A percentile compares a stretch with the other conserved stretches of the same genome.
These are phyloP conservation scores for Acipenser oxyrinchus DNA, from an alignment of 2,797 vertebrate species.

Conservation along the genomic window DNA sequence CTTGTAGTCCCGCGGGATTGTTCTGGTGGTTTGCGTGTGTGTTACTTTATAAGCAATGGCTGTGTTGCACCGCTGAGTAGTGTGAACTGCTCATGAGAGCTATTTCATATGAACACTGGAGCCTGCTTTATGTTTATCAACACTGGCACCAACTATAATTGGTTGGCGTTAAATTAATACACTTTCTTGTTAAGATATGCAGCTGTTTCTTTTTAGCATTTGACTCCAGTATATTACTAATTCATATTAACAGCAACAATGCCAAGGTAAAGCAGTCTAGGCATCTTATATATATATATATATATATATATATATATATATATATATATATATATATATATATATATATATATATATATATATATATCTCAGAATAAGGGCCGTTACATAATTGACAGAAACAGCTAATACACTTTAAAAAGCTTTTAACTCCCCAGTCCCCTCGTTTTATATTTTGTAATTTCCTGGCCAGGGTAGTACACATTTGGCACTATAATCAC, in stretches of 20 bases:
- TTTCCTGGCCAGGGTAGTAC: no score
- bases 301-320: no score
- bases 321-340: not conserved
- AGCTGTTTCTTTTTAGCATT: not conserved
- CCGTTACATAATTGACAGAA: not conserved
- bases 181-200: not conserved
- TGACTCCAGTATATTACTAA: not conserved
- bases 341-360: slow-evolving; percentile 4
- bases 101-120: not conserved
- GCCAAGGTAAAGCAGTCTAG: not conserved
- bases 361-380: not conserved
- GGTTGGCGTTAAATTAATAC: not conserved
- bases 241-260: not conserved
- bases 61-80: not conserved
- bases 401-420: not conserved
- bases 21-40: no score
- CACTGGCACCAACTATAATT: not conserved
- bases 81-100: not conserved
- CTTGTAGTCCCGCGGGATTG: no score
- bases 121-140: not conserved
- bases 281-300: not conserved
- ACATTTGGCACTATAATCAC: no score
- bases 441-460: no score
- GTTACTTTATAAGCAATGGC: no score
- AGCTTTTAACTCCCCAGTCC: not conserved